Base-by-base conservation (phyloP, 2,888 invertebrate genomes). In the Catonia carolina region DNA sequence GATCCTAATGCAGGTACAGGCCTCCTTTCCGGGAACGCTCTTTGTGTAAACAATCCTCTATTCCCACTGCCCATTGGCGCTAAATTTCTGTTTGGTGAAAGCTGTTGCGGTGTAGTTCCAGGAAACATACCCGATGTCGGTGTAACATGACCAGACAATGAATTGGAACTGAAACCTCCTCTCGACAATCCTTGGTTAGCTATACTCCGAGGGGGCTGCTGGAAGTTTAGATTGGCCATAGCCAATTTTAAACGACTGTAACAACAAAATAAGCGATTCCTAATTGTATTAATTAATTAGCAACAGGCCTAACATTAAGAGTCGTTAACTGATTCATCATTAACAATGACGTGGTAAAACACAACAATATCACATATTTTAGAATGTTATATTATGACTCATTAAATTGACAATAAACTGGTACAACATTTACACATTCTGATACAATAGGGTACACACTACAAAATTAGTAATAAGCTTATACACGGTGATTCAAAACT, bases 151-250 rank as follows among this genome's bases (percentile, higher is more conserved):
- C 85, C 85, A 67, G 83, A 80, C 70, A 85, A 77, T 69, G 83
- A 80, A 74, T 79, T 80, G 71, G 78, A 78, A 69, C 79, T 79
- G 72, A 82, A 83, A 61, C 78, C 79, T 70, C 81, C 79, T 74
- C 80, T 79, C 62, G 79, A 78, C 73, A 81, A 78, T 69, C 80
- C 78, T 72, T 85, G 78, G 74, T 81, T 82, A 74, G 87, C 86
- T 78, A 90, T 84, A 80, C 86, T 90, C 79, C 90, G 84, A 76
- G 89, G 89, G 69, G 86, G 85, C 78, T 85, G 86, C 76, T 86
- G 86, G 78, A 89, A 89, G 80, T 90, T 90, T 83, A 90, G 82
- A 82, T 89, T 90, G 80, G 90, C 90, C 89, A 91, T 90, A 83
- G 85, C 88, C 87, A 80, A 76, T 60, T 17, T 54, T n/a, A 53